Evolutionary conservation across 2,113 vertebrate genomes (phyloP).

Genomic region (Fulmarus glacialis): DNA sequence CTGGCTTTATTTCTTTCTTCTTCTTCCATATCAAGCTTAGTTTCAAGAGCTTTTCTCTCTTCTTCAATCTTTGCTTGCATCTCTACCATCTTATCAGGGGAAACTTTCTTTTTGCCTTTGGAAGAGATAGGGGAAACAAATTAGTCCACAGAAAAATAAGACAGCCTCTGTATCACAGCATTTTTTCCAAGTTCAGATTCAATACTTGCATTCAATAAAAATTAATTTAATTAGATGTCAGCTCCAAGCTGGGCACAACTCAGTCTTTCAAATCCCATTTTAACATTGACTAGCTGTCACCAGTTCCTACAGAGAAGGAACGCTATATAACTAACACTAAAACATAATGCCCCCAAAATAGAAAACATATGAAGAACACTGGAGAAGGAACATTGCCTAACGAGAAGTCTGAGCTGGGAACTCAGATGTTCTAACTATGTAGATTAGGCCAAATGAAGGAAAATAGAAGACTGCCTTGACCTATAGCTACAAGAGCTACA

Average conservation of each 20-base stretch:
- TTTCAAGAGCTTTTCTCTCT: conserved; percentile 94
- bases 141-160: neutral
- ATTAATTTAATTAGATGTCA: neutral
- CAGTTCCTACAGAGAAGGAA: neutral
- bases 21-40: conserved; percentile 98
- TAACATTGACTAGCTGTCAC: neutral
- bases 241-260: neutral
- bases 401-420: neutral
- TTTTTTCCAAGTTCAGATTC: neutral
- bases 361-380: neutral
- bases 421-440: neutral
- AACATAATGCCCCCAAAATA: neutral
- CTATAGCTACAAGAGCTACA: neutral
- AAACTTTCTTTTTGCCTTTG: conserved; percentile 96
- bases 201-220: neutral
- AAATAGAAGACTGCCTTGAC: neutral
- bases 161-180: neutral
- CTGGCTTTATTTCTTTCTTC: conserved; percentile 98
- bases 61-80: conserved; percentile 99
- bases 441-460: neutral
- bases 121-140: neutral
- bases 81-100: conserved; percentile 96
- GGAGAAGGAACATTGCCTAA: neutral
- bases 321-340: neutral
- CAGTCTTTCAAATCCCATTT: neutral